Percentiles rank a stretch among this genome's conserved stretches.
These are phyloP conservation scores for Ornithorhynchus anatinus DNA, from an alignment of 2,113 vertebrate species.

Conservation along the genomic window DNA sequence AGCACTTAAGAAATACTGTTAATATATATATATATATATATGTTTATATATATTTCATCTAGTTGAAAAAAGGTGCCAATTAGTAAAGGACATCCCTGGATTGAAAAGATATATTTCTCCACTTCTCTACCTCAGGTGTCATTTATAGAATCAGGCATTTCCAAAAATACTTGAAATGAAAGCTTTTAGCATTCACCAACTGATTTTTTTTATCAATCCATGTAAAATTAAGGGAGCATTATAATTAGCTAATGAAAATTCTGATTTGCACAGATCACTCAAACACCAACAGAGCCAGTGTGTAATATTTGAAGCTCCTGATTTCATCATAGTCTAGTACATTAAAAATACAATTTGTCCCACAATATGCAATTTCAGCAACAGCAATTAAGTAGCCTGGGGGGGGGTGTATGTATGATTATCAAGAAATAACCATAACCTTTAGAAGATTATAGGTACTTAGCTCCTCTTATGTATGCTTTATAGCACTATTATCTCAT, in stretches of 20 bases:
- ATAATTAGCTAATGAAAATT: constrained; percentile 11
- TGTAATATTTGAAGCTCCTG: constrained; percentile 27
- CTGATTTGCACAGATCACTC: background rate
- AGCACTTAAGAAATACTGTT: too few relatives aligned
- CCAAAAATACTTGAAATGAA: background rate
- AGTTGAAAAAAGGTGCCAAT: background rate
- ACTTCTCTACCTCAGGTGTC: background rate
- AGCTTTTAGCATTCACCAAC: background rate
- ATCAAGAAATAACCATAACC: background rate
- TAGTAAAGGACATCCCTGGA: background rate
- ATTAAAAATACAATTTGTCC: constrained; percentile 45
- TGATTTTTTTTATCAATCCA: constrained; percentile 30
- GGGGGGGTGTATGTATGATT: background rate
- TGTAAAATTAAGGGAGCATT: background rate
- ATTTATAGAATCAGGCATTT: background rate
- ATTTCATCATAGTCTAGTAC: constrained; percentile 45
- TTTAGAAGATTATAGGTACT: constrained; percentile 13
- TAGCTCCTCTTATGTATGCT: constrained; percentile 3
- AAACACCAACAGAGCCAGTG: background rate
- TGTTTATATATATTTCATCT: background rate
- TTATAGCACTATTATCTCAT: constrained; percentile 20
- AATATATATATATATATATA: too few relatives aligned
- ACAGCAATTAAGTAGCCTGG: constrained; percentile 35
- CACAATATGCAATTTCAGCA: constrained; percentile 32
- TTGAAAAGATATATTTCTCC: background rate